Evolutionary conservation across 1,140 invertebrate genomes (phyloP), one percentile per base, ranked within the genome.

Genomic region (Papilio polytes): DNA sequence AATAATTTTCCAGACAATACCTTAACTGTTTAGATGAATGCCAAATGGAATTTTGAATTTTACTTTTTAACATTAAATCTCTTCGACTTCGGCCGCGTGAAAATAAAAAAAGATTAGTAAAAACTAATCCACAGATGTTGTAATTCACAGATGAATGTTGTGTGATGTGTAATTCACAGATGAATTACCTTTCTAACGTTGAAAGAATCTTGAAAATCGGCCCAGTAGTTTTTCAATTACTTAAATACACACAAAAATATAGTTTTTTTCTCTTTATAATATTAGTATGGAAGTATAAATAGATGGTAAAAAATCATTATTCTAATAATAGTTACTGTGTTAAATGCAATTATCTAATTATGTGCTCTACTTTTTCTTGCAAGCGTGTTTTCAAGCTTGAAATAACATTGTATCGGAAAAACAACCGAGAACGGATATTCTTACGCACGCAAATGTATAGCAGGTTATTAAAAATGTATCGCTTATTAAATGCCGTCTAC

Each of bases 381-480:
- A 26, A 15, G 20, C 15, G 46, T 74, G 46, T 51, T 46, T 22
- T 74, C 74, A 74, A 74, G 74, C 74, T 48, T 74, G 46, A 74
- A 46, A 13, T 48, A 74, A 31, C 74, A 74, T 3, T 26, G 73
- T 13, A 74, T 46, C 72, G 72, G 74, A 53, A 53, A 74, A 74
- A 48, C 12, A 44, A 74, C 20, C 46, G 74, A 48, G 22, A 51
- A 74, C 74, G 74, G 44, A 74, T 74, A 53, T 74, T 74, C 20
- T 74, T 48, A 8, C 22, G 74, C 20, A 48, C 44, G 48, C 44
- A 51, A 3, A 48, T 13, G 36, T 22, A 44, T 0, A 73, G 44
- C 26, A 41, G n/a, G n/a, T 44, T 73, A 73, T 44, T 2, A n/a
- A 73, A 44, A 56, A 56, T 56, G 18, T n/a, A 56, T 9, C n/a